Evolutionary conservation across 1,140 invertebrate species (phyloP).

Genomic region (Drosophila gunungcola): DNA sequence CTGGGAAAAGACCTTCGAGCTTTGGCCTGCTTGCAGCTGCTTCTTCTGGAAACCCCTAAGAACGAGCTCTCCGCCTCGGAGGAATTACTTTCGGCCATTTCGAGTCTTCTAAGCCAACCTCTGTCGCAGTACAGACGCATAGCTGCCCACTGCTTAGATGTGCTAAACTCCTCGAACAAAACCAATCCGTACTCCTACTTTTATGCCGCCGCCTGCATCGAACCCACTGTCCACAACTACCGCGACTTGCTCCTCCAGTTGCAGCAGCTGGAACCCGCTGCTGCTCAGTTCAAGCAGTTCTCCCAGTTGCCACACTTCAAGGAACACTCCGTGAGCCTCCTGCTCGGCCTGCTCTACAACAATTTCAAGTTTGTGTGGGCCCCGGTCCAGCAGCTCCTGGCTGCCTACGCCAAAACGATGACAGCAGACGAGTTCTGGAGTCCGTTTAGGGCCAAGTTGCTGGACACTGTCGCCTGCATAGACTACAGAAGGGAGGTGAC

Average conservation of each 20-base stretch:
- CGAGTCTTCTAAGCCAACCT: slow-evolving; percentile 44
- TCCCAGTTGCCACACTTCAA: slow-evolving; percentile 86
- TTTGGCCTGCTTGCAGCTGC: slow-evolving; percentile 57
- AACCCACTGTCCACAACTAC: slow-evolving; percentile 90
- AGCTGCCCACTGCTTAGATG: slow-evolving; percentile 65
- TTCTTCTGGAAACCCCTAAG: slow-evolving; percentile 20
- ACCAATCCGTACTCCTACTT: slow-evolving; percentile 87
- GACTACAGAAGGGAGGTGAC: slow-evolving; percentile 43
- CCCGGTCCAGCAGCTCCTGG: slow-evolving; percentile 90
- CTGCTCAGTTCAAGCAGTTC: slow-evolving; percentile 86
- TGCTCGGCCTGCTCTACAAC: slow-evolving; percentile 92
- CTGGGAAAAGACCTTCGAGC: slow-evolving; percentile 36
- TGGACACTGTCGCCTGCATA: slow-evolving; percentile 84
- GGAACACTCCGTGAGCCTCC: slow-evolving; percentile 89
- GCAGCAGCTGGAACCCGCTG: slow-evolving; percentile 89
- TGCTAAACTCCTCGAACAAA: slow-evolving; percentile 23
- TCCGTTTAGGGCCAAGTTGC: slow-evolving; percentile 88
- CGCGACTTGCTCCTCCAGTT: slow-evolving; percentile 90
- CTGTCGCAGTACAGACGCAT: slow-evolving; percentile 49
- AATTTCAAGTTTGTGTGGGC: slow-evolving; percentile 96
- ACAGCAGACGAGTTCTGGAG: slow-evolving; percentile 91
- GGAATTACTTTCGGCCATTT: slow-evolving; percentile 9
- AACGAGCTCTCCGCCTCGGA: slow-evolving; percentile 18
- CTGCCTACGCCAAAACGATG: slow-evolving; percentile 89
- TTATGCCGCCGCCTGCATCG: slow-evolving; percentile 89